These are phyloP conservation scores for Salmo trutta DNA, from an alignment of 2,797 vertebrate genomes.

Conservation along the genomic window DNA sequence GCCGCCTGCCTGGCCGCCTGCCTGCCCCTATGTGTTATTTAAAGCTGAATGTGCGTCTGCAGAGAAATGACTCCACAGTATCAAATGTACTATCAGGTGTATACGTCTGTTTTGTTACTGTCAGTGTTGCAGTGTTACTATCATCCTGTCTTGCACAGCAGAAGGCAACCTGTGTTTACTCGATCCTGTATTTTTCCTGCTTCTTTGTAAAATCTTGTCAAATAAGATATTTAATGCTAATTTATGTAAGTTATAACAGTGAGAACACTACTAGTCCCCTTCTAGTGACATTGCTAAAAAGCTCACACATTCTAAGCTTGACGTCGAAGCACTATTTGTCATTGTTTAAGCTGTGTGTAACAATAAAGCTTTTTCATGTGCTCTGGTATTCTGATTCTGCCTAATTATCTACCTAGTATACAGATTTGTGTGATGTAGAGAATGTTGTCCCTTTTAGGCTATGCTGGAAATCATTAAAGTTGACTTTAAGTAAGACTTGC, in stretches of 20 bases:
- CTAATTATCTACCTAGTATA: neutral
- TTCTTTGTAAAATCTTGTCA: constrained; percentile 84
- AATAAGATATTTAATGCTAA: constrained; percentile 77
- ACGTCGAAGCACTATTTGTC: constrained; percentile 79
- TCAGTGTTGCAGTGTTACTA: constrained; percentile 70
- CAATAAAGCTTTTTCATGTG: constrained; percentile 86
- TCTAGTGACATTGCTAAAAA: constrained; percentile 75
- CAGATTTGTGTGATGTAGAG: neutral
- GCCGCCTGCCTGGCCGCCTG: constrained; percentile 33
- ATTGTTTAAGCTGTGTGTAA: constrained; percentile 82
- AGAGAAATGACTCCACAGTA: constrained; percentile 63
- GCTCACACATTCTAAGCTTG: constrained; percentile 79
- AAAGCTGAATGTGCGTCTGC: constrained; percentile 80
- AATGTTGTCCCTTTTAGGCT: neutral
- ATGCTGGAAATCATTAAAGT: neutral
- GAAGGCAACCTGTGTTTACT: constrained; percentile 57
- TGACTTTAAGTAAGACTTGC: neutral
- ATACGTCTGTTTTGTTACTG: constrained; percentile 73
- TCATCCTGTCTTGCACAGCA: constrained; percentile 52
- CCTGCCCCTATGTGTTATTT: constrained; percentile 70
- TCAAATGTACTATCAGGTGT: constrained; percentile 43
- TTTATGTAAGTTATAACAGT: constrained; percentile 74
- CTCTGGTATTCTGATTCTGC: constrained; percentile 20
- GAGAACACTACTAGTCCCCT: constrained; percentile 62
- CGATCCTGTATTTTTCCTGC: constrained; percentile 65